Percentiles rank a stretch among this genome's conserved stretches.
These are phyloP conservation scores for Montipora capitata DNA, from an alignment of 92 coral and sea anemone genomes.

Conservation along the genomic window DNA sequence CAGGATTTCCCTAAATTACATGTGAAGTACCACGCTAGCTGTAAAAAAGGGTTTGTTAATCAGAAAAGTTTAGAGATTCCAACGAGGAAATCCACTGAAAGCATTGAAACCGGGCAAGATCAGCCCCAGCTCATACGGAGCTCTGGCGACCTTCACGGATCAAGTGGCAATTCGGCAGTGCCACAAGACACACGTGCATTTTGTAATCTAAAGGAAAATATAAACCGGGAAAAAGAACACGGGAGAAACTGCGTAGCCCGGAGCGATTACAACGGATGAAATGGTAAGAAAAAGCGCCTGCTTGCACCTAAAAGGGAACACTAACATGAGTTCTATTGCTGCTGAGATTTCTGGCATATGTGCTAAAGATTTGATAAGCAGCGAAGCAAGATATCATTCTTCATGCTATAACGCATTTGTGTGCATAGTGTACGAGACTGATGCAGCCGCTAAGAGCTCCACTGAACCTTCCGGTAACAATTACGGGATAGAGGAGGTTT, in stretches of 20 bases:
- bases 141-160: slow-evolving; percentile 44
- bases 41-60: slow-evolving; percentile 56
- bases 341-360: slow-evolving; percentile 40
- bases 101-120: slow-evolving; percentile 42
- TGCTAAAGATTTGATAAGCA: slow-evolving; percentile 62
- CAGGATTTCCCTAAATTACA: slow-evolving; percentile 45
- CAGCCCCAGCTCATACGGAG: slow-evolving; percentile 40
- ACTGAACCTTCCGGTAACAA: slow-evolving; percentile 17
- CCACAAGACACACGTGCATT: slow-evolving; percentile 46
- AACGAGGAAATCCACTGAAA: slow-evolving; percentile 16
- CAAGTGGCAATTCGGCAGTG: slow-evolving; percentile 48
- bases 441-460: slow-evolving; percentile 43
- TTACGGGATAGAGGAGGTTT: too few species aligned
- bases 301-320: slow-evolving; percentile 43
- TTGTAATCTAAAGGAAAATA: slow-evolving; percentile 57
- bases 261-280: slow-evolving; percentile 43
- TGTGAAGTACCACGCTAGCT: slow-evolving; percentile 50
- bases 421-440: slow-evolving; percentile 39
- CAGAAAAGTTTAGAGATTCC: slow-evolving; percentile 30
- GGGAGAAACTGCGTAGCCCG: slow-evolving; percentile 51
- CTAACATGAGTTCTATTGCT: slow-evolving; percentile 20
- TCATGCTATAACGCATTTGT: slow-evolving; percentile 57
- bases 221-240: slow-evolving; percentile 54
- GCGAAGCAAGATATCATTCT: slow-evolving; percentile 58
- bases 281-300: slow-evolving; percentile 51